Evolutionary conservation across 2,888 invertebrate species (phyloP).

Genomic region (Arctia plantaginis): DNA sequence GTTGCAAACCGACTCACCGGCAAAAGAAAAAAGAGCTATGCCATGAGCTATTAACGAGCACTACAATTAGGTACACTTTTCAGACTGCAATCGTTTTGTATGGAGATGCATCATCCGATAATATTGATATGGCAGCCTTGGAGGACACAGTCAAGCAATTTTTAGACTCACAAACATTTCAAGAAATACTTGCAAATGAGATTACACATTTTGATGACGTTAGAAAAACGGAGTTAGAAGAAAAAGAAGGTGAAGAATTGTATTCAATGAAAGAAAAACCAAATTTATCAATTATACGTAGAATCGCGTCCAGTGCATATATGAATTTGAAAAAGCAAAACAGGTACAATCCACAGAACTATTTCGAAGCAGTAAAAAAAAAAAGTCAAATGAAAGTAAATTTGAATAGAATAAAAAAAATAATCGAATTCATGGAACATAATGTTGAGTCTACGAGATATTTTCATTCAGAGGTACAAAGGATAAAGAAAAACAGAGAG

Average conservation of each 20-base stretch:
- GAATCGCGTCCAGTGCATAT: neutral
- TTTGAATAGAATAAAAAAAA: neutral
- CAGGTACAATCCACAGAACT: neutral
- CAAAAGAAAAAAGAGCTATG: too few species aligned
- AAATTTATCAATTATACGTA: neutral
- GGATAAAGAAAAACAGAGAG: conserved; percentile 2
- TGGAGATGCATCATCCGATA: neutral
- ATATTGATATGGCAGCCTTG: neutral
- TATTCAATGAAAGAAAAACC: conserved; percentile 1
- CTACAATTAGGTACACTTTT: neutral
- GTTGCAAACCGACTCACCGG: too few species aligned
- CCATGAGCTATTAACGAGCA: too few species aligned
- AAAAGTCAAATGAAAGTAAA: neutral
- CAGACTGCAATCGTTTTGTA: neutral
- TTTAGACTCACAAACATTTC: neutral
- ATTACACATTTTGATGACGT: neutral
- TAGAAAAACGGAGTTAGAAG: neutral
- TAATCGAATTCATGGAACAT: conserved; percentile 3
- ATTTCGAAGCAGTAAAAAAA: neutral
- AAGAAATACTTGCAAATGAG: neutral
- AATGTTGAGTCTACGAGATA: neutral
- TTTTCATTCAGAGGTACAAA: conserved; percentile 6
- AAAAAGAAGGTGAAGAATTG: neutral
- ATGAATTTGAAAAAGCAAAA: neutral
- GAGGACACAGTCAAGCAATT: neutral